Evolutionary conservation across 2,888 invertebrate species (phyloP).

Genomic region (Scaptomyza caliginosa): DNA sequence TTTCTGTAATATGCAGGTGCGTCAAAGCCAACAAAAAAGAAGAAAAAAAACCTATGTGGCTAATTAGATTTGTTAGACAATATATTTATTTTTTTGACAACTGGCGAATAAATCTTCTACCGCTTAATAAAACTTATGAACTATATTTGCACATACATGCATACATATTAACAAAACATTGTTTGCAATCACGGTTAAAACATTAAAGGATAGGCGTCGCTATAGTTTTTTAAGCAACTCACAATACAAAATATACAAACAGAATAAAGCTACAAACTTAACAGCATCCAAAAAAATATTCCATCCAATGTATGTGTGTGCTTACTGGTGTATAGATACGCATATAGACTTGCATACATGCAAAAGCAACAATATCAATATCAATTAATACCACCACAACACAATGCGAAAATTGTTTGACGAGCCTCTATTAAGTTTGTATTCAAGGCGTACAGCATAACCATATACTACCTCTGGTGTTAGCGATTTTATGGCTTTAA

Average conservation of each 20-base stretch:
- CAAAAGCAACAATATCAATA: background rate
- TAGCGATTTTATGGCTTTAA: constrained; percentile 51
- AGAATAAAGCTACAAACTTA: background rate
- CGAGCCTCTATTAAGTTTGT: constrained; percentile 6
- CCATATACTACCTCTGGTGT: constrained; percentile 51
- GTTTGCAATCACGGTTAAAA: background rate
- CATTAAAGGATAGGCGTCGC: background rate
- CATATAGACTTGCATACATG: background rate
- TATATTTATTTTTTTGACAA: too few species aligned
- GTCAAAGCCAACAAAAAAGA: background rate
- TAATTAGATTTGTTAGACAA: background rate
- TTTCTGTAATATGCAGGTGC: constrained; percentile 12
- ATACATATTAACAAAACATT: too few species aligned
- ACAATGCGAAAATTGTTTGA: constrained; percentile 30
- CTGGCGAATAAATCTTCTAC: background rate
- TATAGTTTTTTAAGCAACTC: background rate
- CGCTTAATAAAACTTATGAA: background rate
- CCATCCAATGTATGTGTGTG: constrained; percentile 30
- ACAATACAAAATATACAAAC: too few species aligned
- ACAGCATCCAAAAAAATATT: constrained; percentile 28
- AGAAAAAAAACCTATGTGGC: background rate
- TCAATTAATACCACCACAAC: background rate
- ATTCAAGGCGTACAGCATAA: constrained; percentile 19
- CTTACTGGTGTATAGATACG: constrained; percentile 2
- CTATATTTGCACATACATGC: too few species aligned